A percentile compares a stretch with the other conserved stretches of the same genome.
Conservation (phyloP, 2,888 invertebrate species). For the Agrotis puta region DNA sequence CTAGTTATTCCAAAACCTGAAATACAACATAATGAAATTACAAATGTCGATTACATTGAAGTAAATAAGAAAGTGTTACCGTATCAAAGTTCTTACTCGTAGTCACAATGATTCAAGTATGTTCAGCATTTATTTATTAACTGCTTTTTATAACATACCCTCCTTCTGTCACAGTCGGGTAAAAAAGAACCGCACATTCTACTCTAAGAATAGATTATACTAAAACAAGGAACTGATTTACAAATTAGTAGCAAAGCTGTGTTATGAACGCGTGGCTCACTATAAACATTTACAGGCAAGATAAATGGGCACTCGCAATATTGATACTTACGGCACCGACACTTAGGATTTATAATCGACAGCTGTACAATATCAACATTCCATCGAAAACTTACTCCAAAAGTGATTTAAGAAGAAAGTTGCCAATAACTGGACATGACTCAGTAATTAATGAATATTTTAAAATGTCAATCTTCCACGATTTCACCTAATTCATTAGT, state of each 20-base stretch:
- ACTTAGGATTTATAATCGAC: constrained; percentile 40
- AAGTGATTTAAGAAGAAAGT: constrained; percentile 33
- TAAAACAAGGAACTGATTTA: constrained; percentile 42
- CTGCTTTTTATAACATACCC: neutral
- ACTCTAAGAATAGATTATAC: constrained; percentile 21
- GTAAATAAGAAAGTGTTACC: constrained; percentile 10
- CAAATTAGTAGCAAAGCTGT: constrained; percentile 34
- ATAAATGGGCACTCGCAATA: constrained; percentile 49
- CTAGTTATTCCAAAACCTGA: neutral
- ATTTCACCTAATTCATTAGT: neutral
- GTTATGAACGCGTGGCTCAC: constrained; percentile 31
- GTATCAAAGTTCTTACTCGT: neutral
- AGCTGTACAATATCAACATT: constrained; percentile 52
- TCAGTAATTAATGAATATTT: neutral
- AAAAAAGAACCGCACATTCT: neutral
- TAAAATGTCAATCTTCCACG: neutral
- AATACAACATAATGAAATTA: neutral
- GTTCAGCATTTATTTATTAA: constrained; percentile 1
- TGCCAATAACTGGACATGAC: constrained; percentile 7
- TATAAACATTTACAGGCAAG: constrained; percentile 46
- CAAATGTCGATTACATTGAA: neutral
- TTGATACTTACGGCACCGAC: constrained; percentile 49
- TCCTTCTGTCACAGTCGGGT: too few relatives aligned
- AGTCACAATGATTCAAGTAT: constrained; percentile 3
- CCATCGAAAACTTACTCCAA: constrained; percentile 37